Evolutionary conservation across 2,888 invertebrate species (phyloP), one percentile per base, ranked within the genome.

Genomic region (Calephelis perditalis): DNA sequence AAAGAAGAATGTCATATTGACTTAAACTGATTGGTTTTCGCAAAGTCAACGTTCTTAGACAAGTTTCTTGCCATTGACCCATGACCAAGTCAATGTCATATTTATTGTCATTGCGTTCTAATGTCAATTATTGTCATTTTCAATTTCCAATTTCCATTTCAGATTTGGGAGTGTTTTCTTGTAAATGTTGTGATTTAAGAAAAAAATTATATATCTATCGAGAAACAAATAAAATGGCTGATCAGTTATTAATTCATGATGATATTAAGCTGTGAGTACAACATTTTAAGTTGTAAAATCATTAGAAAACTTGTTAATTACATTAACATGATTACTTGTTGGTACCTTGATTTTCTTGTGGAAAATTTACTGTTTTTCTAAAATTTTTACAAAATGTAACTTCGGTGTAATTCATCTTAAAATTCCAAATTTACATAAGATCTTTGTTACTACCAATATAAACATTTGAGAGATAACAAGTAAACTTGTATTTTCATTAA

Each of bases 191-290:
- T 67, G 69, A 66, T 66, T 60, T 66, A 67, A 63, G 58, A 62
- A 65, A 63, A 64, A 55, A 57, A 7, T 36, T 61, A 58, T 58
- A 35, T 40, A 57, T 58, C 37, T 56, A 52, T 55, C 49, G 49
- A 43, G 26, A 55, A 59, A 61, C 58, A 36, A 60, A 56, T 59
- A 81, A 71, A 74, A 90, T 89, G 89, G 89, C 86, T 79, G 77
- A 97, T 93, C 75, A 95, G 85, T 77, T 94, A 92, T 67, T 77
- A 76, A 91, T 95, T 70, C 92, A 94, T 77, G 94, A 95, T 90
- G 95, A 95, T 82, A 93, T 95, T 81, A 94, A 94, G 82, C 81
- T 95, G 94, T 94, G 82, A 94, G 93, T 93, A 63, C 45, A 60
- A 63, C 59, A 43, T 62, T 58, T n/a, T 45, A 44, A 10, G 35